Evolutionary conservation across 2,113 vertebrate species (phyloP).

Genomic region (Rhinogobius similis): DNA sequence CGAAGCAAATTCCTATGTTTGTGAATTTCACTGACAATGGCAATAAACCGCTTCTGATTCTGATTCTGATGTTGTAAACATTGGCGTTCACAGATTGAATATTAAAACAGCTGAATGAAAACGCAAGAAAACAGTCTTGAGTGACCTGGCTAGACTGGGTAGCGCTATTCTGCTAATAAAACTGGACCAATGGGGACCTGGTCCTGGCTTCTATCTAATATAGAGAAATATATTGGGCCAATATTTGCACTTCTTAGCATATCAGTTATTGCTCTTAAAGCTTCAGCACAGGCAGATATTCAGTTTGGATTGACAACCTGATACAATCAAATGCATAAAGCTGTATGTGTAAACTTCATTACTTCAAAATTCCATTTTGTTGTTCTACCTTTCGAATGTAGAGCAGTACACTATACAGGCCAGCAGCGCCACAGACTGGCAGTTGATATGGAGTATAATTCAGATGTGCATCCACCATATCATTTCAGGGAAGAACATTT

Average conservation of each 20-base stretch:
- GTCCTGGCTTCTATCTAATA: background rate
- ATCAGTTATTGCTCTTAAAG: background rate
- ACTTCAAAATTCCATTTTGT: too few species aligned
- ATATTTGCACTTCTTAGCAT: background rate
- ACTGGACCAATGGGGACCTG: background rate
- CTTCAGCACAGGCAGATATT: background rate
- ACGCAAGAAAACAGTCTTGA: background rate
- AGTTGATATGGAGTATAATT: background rate
- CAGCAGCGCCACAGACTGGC: background rate
- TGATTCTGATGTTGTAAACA: too few species aligned
- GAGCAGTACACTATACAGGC: background rate
- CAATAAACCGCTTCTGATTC: too few species aligned
- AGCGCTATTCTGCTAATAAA: background rate
- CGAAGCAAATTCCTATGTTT: too few species aligned
- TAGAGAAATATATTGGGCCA: background rate
- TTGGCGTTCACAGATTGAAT: too few species aligned
- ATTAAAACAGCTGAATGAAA: background rate
- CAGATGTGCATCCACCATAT: background rate
- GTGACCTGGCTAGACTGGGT: background rate
- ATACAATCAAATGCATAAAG: too few species aligned
- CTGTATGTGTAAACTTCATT: background rate
- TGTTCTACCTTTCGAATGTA: too few species aligned
- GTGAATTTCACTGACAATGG: too few species aligned
- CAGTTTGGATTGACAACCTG: background rate
- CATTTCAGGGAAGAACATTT: too few species aligned